Base-by-base conservation (phyloP, 2,888 invertebrate genomes). In the Sceliomorpha sp. region DNA sequence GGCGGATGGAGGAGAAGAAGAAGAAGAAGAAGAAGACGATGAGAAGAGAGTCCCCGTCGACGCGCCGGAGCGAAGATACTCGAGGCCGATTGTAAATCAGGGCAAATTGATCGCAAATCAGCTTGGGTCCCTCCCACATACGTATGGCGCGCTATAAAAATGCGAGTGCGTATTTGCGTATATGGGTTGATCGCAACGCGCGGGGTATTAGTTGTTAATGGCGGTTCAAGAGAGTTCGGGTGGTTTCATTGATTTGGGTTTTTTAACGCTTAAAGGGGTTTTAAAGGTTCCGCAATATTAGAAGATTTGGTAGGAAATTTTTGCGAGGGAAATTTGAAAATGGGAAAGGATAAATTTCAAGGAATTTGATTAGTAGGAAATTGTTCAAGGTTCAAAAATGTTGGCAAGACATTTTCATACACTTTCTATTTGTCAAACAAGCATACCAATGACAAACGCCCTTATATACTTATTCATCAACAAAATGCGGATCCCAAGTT, bases 61-160 rank as follows among this genome's bases (percentile, higher is more conserved):
- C 13, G n/a, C 17, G 14, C 3, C 20, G 42, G 31, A 51, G 40
- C 71, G 66, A 72, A 69, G 78, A 77, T 64, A 70, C 72, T 68
- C 63, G 66, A 60, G 73, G 78, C 73, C 79, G 81, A 83, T 83
- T 85, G 82, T 86, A 86, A 86, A 86, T 86, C 86, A 86, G 82
- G 80, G 82, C 86, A 86, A 86, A 84, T 86, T 84, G 85, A 86
- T 86, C 84, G 84, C 86, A 86, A 86, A 86, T 86, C 85, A 85
- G 81, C 72, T 73, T 69, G 62, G 40, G 62, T 64, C 63, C 72
- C 73, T 73, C 73, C 71, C 63, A 71, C 67, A 56, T 20, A 5
- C 47, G 59, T 51, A 51, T 51, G n/a, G n/a, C n/a, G 50, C 56
- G 34, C 50, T 39, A 53, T 47, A 50, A 66, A n/a, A 39, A 66